Base-by-base conservation (phyloP, 1,140 invertebrate genomes). In the Drosophila persimilis region DNA sequence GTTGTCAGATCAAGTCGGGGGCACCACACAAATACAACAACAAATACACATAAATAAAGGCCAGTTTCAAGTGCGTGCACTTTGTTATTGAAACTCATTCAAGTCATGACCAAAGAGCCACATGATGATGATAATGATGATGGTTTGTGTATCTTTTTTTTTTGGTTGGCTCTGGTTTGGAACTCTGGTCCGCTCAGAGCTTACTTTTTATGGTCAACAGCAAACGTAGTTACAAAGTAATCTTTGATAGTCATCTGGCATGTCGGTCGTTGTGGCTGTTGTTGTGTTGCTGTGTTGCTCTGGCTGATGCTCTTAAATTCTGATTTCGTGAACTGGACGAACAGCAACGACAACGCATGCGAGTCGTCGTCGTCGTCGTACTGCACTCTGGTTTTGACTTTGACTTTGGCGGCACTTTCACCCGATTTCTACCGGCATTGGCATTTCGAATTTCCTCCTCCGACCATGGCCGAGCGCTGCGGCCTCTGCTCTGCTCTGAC, bases 81-180 rank as follows among this genome's bases (percentile, higher is more conserved):
- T 88, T 86, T 86, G 81, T 86, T 86, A 86, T 88, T 86, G 81
- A 86, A 83, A 86, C 81, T 88, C 73, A 72, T 80, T 86, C 78
- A 83, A 75, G 77, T 78, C 66, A 88, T 75, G 67, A 72, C 73
- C 48, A 77, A 58, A 39, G 29, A 35, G 31, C 31, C 55, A 44
- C 60, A 76, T 54, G 56, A 75, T 69, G 72, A 80, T 70, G 69
- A 76, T 58, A 51, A 79, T 61, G 64, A 62, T 55, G 63, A 56
- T 60, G 55, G 24, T 31, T 64, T 73, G 59, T 52, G 54, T 64
- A 26, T 17, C 17, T 77, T 58, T 83, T 59, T 63, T 62, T 58
- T 63, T 72, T 73, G 77, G 71, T 80, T 73, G 78, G 17, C 17
- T 17, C 63, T 55, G 67, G 76, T 17, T 17, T 81, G 35, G 35